Base-by-base conservation (phyloP, 35 echinoderm and acorn worm species). In the Heliocidaris erythrogramma region DNA sequence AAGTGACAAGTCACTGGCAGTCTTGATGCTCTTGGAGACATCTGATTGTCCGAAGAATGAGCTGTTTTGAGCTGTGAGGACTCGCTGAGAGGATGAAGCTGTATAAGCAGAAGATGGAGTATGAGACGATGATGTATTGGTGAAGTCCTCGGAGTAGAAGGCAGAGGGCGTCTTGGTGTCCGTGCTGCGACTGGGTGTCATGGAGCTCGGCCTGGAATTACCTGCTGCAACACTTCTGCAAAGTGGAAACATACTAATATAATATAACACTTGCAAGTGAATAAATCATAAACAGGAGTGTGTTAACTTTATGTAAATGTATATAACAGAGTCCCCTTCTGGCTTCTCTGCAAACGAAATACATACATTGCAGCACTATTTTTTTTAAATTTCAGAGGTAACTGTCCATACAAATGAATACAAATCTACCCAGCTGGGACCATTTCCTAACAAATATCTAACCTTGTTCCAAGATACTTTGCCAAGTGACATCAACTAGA, bases 141-240 rank as follows among this genome's bases (percentile, higher is more conserved):
- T 96, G 60, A 98, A 98, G 53, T 98, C 97, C 59, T 98, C 97
- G 0, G 97, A 92, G 53, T 98, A 98, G 59, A 93, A 88, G 30
- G 96, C 93, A 13, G 96, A 94, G 50, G 94, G 93, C 47, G 94
- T 95, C 90, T 85, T 85, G 84, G 92, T 85, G 50, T 94, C 31
- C 12, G 93, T n/a, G 48, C 69, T 50, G 32, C 59, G 21, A 30
- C 94, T 85, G 13, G 85, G 35, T 31, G 87, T 86, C 87, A 94
- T 47, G 16, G 42, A 90, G 52, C 85, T 88, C 4, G 60, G 27
- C 32, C 61, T 85, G 93, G 88, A 94, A 17, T 94, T 94, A 59
- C 96, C 96, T 9, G 93, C 85, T 49, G 91, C 96, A 30, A 96
- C 47, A 92, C 96, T 96, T 49, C 96, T 96, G 91, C 49, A 56